Percentiles rank a stretch among this genome's conserved stretches.
Conservation (phyloP, 2,113 vertebrate genomes). For the Poeciliopsis occidentalis region DNA sequence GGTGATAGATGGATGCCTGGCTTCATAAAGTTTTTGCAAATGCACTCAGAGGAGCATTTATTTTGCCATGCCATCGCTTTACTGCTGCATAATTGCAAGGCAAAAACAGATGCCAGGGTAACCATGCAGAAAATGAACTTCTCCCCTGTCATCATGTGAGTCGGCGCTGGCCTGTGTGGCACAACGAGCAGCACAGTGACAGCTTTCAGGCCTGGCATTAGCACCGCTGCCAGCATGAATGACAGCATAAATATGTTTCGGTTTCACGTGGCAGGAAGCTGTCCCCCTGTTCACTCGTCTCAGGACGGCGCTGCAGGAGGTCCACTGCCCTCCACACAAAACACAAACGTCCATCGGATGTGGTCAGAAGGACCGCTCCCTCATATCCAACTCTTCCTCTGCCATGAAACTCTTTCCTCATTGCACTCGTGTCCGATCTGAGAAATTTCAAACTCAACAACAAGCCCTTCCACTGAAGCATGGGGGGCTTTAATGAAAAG, state of each 20-base stretch:
- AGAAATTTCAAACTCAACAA: constrained; percentile 43
- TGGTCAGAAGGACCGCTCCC: constrained; percentile 38
- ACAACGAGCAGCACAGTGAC: constrained; percentile 52
- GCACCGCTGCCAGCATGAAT: constrained; percentile 19
- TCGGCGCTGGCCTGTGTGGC: constrained; percentile 54
- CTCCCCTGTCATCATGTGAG: constrained; percentile 52
- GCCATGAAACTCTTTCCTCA: constrained; percentile 42
- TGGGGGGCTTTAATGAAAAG: constrained; percentile 47
- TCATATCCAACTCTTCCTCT: constrained; percentile 30
- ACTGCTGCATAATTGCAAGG: constrained; percentile 67
- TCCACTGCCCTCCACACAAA: constrained; percentile 46
- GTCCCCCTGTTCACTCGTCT: constrained; percentile 43
- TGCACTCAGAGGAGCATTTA: constrained; percentile 62
- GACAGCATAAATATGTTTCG: constrained; percentile 41
- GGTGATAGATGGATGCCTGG: constrained; percentile 50
- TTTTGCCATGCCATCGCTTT: constrained; percentile 54
- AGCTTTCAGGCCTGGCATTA: constrained; percentile 53
- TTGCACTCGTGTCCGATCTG: constrained; percentile 63
- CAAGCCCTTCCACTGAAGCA: constrained; percentile 29
- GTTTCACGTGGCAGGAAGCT: constrained; percentile 53
- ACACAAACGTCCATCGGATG: constrained; percentile 67
- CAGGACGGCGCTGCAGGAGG: constrained; percentile 37
- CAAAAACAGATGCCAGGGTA: constrained; percentile 78
- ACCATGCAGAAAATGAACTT: constrained; percentile 80
- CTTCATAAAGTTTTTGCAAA: constrained; percentile 63